Evolutionary conservation across 1,140 invertebrate genomes (phyloP).

Genomic region (Rhopalosiphum maidis): DNA sequence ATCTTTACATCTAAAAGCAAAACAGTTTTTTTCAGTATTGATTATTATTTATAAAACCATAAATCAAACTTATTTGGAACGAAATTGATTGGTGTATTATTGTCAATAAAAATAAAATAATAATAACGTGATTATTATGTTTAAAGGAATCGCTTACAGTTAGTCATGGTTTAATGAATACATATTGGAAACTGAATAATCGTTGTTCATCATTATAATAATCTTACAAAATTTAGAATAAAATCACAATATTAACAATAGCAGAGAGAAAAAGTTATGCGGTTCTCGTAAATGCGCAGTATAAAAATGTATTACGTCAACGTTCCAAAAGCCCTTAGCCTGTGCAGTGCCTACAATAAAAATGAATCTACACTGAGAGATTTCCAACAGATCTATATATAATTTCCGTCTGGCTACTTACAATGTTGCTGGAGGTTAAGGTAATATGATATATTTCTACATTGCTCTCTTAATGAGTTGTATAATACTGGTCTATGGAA

Average conservation of each 20-base stretch:
- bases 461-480: background rate
- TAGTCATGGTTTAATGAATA: background rate
- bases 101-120: background rate
- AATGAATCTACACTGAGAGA: background rate
- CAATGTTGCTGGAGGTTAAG: background rate
- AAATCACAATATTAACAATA: background rate
- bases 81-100: background rate
- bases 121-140: background rate
- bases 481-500: background rate
- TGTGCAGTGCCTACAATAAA: background rate
- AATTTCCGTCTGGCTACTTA: too few relatives aligned
- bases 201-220: background rate
- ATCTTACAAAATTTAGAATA: background rate
- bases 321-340: background rate
- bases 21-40: background rate
- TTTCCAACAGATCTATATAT: background rate
- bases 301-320: background rate
- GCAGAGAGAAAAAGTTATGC: background rate
- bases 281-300: background rate
- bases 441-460: background rate
- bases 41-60: background rate
- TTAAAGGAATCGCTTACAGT: background rate
- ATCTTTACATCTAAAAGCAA: background rate
- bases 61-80: background rate
- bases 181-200: background rate